A percentile compares a stretch with the other conserved stretches of the same genome.
Conservation (phyloP, 2,888 invertebrate species). For the Lycocerus yunnanus region DNA sequence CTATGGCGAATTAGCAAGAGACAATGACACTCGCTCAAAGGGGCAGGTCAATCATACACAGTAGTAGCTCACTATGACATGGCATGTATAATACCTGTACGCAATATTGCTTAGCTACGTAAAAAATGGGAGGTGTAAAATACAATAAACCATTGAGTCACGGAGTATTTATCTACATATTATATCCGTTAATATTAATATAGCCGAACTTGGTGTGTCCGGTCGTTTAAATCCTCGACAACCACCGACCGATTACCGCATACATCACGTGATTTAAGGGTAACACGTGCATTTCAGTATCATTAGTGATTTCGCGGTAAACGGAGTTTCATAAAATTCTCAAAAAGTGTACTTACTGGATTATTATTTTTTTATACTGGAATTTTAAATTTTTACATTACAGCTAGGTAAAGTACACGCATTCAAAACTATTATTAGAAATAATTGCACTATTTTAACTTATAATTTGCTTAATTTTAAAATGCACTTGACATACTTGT, state of each 20-base stretch:
- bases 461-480: background rate
- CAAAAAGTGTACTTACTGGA: background rate
- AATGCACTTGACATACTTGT: background rate
- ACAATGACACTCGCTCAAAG: background rate
- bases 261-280: constrained; percentile 26
- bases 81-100: background rate
- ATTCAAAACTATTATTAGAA: background rate
- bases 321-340: background rate
- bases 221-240: background rate
- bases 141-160: no score
- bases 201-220: background rate
- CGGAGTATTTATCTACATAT: no score
- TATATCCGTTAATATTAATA: background rate
- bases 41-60: background rate
- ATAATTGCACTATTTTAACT: background rate
- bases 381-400: background rate
- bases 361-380: background rate
- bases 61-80: background rate
- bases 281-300: constrained; percentile 30
- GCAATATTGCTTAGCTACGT: background rate
- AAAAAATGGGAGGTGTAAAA: background rate
- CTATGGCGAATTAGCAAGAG: background rate
- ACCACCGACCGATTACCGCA: constrained; percentile 9
- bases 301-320: background rate
- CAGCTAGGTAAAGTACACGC: background rate